Evolutionary conservation across 2,797 vertebrate species (phyloP), one percentile per base, ranked within the genome.

Genomic region (Paramormyrops hopkinsi): DNA sequence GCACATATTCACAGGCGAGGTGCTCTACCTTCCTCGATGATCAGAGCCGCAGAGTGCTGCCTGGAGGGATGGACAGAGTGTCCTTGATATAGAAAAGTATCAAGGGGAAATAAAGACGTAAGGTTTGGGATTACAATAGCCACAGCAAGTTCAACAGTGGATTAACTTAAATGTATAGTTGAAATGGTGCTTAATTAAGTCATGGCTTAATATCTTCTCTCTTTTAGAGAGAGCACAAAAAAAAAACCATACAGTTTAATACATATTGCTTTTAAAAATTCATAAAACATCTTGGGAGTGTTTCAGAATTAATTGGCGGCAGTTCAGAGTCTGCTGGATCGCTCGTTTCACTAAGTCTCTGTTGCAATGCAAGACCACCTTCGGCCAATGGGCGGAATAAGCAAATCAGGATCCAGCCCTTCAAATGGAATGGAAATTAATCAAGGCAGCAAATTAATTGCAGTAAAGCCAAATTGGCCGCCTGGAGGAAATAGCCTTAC

Each of bases 141-240:
- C 11, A 6, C 50, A 9, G 22, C 12, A 54, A 84, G 82, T 86
- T 86, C 51, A 37, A 37, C 11, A 22, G 22, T 25, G 25, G 50
- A 86, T 86, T 86, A 86, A 54, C 25, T 54, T 59, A 53, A 86
- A 33, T 59, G 53, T 86, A 54, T 53, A 84, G 46, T 54, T 19
- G 12, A 50, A 86, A 33, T 51, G 84, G 84, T 54, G 84, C 46
- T 53, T 86, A 54, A 54, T 86, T 86, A 86, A 86, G n/a, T 41
- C 51, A 59, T 53, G 41, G 46, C 46, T 84, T 84, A 84, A 50
- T 84, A 84, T 84, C 22, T 12, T 84, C 9, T 12, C n/a, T 25
- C 46, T 46, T 84, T 51, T 51, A 29, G 22, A 53, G 48, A 29
- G 50, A 41, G 48, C 12, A 22, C 3, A 17, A 29, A 86, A 86